Conservation (phyloP, 2,113 vertebrate genomes). For the Corythornis madagascariensis region DNA sequence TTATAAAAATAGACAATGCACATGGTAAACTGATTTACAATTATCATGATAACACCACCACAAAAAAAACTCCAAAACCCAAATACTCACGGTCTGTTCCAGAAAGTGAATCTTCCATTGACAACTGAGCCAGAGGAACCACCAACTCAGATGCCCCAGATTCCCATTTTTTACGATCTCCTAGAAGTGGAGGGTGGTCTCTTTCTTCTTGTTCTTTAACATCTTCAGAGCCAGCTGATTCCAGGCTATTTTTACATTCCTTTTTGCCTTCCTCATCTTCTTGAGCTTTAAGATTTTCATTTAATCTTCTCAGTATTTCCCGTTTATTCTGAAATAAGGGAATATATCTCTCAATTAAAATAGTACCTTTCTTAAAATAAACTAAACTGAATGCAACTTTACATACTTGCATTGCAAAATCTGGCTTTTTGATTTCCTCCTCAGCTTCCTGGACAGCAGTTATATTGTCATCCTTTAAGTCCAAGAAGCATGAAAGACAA, state of each 20-base stretch:
- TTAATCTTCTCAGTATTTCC: constrained; percentile 91
- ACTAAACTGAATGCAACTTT: background rate
- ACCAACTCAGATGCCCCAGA: constrained; percentile 77
- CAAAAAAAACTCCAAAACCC: background rate
- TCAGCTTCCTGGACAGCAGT: constrained; percentile 49
- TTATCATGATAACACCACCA: background rate
- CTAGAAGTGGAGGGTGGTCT: constrained; percentile 55
- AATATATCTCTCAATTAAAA: background rate
- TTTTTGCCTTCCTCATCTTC: constrained; percentile 66
- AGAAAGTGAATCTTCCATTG: constrained; percentile 81
- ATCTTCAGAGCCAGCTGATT: constrained; percentile 36
- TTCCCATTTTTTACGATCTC: constrained; percentile 92
- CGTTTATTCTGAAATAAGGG: constrained; percentile 84
- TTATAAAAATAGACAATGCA: background rate
- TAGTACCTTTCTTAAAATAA: background rate
- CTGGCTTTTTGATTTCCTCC: constrained; percentile 72
- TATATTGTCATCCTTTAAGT: constrained; percentile 70
- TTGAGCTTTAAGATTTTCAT: constrained; percentile 89
- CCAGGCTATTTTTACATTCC: constrained; percentile 14
- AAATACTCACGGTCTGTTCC: constrained; percentile 76
- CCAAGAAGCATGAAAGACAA: constrained; percentile 32
- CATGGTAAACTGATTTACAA: background rate
- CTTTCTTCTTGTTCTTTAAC: constrained; percentile 66
- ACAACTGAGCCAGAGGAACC: constrained; percentile 81
- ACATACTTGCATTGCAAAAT: constrained; percentile 75